Base-by-base conservation (phyloP, 2,888 invertebrate species). In the Drosophila leonis region DNA sequence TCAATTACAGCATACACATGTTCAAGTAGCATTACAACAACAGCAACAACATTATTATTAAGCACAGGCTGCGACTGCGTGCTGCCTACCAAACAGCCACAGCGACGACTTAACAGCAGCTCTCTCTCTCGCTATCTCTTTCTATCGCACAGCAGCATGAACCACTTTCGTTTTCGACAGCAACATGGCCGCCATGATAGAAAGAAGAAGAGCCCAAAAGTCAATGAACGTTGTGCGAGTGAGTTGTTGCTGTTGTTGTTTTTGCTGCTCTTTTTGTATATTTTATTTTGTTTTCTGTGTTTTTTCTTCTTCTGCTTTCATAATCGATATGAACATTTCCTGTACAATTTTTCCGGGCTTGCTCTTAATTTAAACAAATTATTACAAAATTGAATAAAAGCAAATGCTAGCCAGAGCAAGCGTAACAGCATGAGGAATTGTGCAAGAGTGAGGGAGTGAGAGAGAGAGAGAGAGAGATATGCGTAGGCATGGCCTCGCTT, bases 131-230 rank as follows among this genome's bases (percentile, higher is more conserved):
- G 33, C 67, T 49, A 13, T 31, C 64, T 18, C 65, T 18, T 27
- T n/a, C 68, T 46, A n/a, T 51, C 7, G 55, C 63, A 51, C 77
- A 72, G 49, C 49, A 24, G 63, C 72, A 51, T 80, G 80, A 78
- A 76, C 83, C 88, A 88, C 88, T 88, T 88, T 90, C 88, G 74
- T 83, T 88, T 88, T 88, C 88, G 83, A 73, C 77, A 68, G 77
- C 74, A 68, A 67, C 78, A 75, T 75, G 81, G 78, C 75, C 56
- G 68, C 75, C 75, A 75, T 75, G 37, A 59, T 35, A 27, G 48
- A 27, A 62, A 66, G 62, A 69, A 55, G 71, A 59, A 51, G 67
- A 63, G 56, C 41, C 13, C 68, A 82, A 75, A 79, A 90, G 90
- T 88, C 88, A 88, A 88, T 88, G 90, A 81, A 90, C 88, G 77